Base-by-base conservation (phyloP, 1,140 invertebrate genomes). In the Frieseomelitta varia region DNA sequence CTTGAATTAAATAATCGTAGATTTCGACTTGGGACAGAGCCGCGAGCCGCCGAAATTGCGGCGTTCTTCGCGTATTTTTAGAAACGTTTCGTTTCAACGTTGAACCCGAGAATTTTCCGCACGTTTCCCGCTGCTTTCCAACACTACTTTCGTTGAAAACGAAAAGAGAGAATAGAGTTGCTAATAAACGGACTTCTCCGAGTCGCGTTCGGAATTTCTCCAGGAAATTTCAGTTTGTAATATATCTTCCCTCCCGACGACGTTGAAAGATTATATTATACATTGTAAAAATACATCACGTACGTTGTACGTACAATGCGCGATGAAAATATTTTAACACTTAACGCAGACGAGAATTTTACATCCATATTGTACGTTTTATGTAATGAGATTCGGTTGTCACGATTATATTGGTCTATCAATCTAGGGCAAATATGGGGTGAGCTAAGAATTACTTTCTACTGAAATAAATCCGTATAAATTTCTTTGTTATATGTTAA, bases 1-100 rank as follows among this genome's bases (percentile, higher is more conserved):
- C 75, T 71, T 21, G 67, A 84, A 84, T 84, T 84, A 84, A 83
- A 78, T 61, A 78, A 84, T 84, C 81, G 53, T 53, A 71, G 56
- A 79, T 79, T 79, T 39, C 21, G 15, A 1, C 10, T 11, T 8
- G 10, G 39, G 11, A 0, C 27, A n/a, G 4, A 53, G 55, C 21
- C 24, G 10, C n/a, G 74, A 39, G 63, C 53, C 63, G 27, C 11
- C 24, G 47, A 76, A 77, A 77, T 68, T 77, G 73, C 81, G 51
- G 51, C 51, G 34, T 82, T 82, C 63, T 53, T 17, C 30, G 51
- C 30, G 61, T 76, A 76, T 68, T 69, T 82, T 82, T 82, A 77
- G 53, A 79, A 55, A 19, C 10, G 2, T 34, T 6, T 79, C n/a
- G 63, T 53, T 34, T 30, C 30, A n/a, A 19, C 15, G 56, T 76